These are phyloP conservation scores for Caracal caracal DNA, from an alignment of 2,113 vertebrate genomes.

Conservation along the genomic window DNA sequence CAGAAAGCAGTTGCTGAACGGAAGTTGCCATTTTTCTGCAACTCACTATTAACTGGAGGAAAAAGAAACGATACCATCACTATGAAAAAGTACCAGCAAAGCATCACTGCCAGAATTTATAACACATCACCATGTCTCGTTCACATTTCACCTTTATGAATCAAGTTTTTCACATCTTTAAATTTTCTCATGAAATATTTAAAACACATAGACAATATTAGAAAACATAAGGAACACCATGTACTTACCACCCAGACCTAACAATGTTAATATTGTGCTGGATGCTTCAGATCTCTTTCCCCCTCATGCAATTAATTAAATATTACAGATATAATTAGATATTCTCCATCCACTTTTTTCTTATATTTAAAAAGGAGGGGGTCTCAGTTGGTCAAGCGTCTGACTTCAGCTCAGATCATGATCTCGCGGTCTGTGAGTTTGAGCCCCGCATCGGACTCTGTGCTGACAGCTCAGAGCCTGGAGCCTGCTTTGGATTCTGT, in stretches of 20 bases:
- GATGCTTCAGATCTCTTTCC: background rate
- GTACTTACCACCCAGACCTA: background rate
- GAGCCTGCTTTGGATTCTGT: too few relatives aligned
- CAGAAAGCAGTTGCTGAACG: conserved; percentile 63
- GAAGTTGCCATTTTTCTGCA: conserved; percentile 62
- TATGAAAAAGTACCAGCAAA: conserved; percentile 1
- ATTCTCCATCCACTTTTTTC: background rate
- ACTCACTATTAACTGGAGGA: conserved; percentile 26
- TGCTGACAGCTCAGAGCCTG: too few relatives aligned
- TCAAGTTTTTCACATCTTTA: background rate
- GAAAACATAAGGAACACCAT: background rate
- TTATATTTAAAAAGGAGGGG: background rate
- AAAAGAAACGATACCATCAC: conserved; percentile 23
- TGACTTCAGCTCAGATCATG: too few relatives aligned
- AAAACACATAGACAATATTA: background rate
- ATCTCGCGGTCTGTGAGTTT: too few relatives aligned
- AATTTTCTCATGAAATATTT: conserved; percentile 18
- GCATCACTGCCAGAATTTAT: conserved; percentile 15
- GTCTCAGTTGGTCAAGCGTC: too few relatives aligned
- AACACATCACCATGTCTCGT: background rate
- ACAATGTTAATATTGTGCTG: background rate
- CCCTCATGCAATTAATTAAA: background rate
- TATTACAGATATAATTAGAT: background rate
- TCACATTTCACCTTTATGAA: conserved; percentile 35
- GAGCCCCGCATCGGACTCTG: too few relatives aligned